These are phyloP conservation scores for Hydractinia symbiolongicarpus DNA, from an alignment of 30 jellyfish, hydroid and myxozoan genomes.

Conservation along the genomic window DNA sequence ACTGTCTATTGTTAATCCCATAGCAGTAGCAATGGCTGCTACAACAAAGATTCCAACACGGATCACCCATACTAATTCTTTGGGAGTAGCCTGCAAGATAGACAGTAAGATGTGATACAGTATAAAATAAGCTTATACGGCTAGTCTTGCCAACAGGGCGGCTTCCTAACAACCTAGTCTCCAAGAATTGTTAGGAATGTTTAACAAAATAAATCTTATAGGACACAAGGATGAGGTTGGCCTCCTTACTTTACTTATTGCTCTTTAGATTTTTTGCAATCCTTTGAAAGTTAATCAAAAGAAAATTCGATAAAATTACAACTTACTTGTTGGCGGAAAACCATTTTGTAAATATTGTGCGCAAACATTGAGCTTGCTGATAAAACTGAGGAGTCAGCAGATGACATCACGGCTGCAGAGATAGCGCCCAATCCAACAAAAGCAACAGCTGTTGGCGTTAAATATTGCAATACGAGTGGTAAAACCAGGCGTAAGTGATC, in stretches of 20 bases:
- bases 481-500: slow-evolving; percentile 60
- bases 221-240: no score
- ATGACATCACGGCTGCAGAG: slow-evolving; percentile 95
- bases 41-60: slow-evolving; percentile 78
- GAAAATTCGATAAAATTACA: no score
- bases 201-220: no score
- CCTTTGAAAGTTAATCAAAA: no score
- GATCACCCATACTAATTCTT: slow-evolving; percentile 75
- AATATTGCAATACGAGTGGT: slow-evolving; percentile 69
- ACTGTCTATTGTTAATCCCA: slow-evolving; percentile 68
- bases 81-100: slow-evolving; percentile 67
- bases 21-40: slow-evolving; percentile 75
- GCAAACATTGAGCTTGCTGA: slow-evolving; percentile 90
- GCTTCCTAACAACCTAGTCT: no score
- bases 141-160: no score
- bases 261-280: no score
- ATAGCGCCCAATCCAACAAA: slow-evolving; percentile 88
- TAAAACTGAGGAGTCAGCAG: slow-evolving; percentile 89
- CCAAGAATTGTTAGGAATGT: no score
- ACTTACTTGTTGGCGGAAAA: slow-evolving; percentile 59
- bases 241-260: no score
- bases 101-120: not conserved
- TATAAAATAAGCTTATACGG: not conserved
- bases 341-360: slow-evolving; percentile 62
- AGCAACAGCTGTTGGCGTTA: slow-evolving; percentile 81